phyloP scores from a whole-genome alignment of 2,888 invertebrate species.

The Sphaeridia pumilis region DNA sequence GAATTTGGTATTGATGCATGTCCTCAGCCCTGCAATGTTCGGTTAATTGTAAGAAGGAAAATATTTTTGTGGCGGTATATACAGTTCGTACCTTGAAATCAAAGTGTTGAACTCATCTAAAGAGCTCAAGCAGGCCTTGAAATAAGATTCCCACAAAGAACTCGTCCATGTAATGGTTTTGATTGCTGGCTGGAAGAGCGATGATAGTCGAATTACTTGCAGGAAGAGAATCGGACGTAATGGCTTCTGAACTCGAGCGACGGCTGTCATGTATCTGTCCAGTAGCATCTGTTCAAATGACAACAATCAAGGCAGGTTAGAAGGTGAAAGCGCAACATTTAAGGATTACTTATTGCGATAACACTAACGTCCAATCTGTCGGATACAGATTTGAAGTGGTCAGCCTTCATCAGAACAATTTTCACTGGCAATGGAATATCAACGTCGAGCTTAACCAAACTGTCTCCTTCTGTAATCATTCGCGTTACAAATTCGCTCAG shows the following conservation, averaged over 20 bases:
- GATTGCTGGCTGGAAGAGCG: constrained; percentile 69
- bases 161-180: constrained; percentile 76
- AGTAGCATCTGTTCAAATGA: constrained; percentile 65
- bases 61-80: no score
- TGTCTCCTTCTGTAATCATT: constrained; percentile 33
- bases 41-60: no score
- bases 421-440: constrained; percentile 51
- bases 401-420: constrained; percentile 27
- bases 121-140: constrained; percentile 60
- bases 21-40: constrained; percentile 58
- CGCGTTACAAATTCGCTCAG: constrained; percentile 26
- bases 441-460: constrained; percentile 58
- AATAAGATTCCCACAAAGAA: constrained; percentile 65
- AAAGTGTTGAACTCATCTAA: constrained; percentile 67
- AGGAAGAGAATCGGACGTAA: constrained; percentile 81
- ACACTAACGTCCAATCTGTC: constrained; percentile 29
- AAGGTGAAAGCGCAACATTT: background rate
- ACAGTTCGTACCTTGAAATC: constrained; percentile 43
- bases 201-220: constrained; percentile 70
- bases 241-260: constrained; percentile 67
- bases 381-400: constrained; percentile 28
- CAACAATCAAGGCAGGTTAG: background rate
- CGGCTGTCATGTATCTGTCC: constrained; percentile 60
- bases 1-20: constrained; percentile 78
- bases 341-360: background rate